Evolutionary conservation across 2,113 vertebrate species (phyloP).

Genomic region (Stomatorhinus ivindoensis): DNA sequence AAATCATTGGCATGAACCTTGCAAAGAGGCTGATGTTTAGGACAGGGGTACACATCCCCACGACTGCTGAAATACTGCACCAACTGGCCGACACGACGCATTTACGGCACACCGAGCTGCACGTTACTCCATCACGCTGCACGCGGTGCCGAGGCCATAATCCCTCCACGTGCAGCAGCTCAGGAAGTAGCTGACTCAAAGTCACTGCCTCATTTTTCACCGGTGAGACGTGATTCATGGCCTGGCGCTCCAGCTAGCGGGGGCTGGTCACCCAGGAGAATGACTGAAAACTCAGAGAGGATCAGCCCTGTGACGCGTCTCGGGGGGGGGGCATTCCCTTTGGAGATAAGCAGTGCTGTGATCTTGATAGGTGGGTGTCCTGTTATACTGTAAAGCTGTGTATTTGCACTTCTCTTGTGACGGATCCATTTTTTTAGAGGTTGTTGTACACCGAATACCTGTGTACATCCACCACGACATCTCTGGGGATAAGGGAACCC

Average conservation of each 20-base stretch:
- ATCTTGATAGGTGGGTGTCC: neutral
- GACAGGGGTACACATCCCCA: constrained; percentile 3
- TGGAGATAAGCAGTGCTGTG: neutral
- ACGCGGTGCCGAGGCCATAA: constrained; percentile 3
- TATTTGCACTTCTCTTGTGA: neutral
- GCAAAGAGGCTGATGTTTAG: constrained; percentile 13
- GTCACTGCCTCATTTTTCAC: constrained; percentile 22
- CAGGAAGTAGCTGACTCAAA: neutral
- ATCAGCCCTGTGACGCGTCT: neutral
- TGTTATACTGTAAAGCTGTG: neutral
- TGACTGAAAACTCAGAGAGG: neutral
- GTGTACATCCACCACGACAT: neutral
- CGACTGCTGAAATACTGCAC: constrained; percentile 28
- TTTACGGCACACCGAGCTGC: constrained; percentile 39
- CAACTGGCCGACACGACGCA: constrained; percentile 33
- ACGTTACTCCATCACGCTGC: constrained; percentile 11
- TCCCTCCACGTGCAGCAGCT: neutral
- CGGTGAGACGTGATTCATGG: constrained; percentile 22
- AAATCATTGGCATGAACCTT: constrained; percentile 14
- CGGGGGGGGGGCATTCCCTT: neutral
- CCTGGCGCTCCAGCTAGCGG: neutral
- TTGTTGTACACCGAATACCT: neutral
- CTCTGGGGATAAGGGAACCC: neutral
- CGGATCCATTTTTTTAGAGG: neutral
- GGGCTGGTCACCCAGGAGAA: constrained; percentile 25